Percentiles rank a stretch among this genome's conserved stretches.
Evolutionary conservation across 1,140 invertebrate genomes (phyloP).

Genomic region (Dinothrombium tinctorium): DNA sequence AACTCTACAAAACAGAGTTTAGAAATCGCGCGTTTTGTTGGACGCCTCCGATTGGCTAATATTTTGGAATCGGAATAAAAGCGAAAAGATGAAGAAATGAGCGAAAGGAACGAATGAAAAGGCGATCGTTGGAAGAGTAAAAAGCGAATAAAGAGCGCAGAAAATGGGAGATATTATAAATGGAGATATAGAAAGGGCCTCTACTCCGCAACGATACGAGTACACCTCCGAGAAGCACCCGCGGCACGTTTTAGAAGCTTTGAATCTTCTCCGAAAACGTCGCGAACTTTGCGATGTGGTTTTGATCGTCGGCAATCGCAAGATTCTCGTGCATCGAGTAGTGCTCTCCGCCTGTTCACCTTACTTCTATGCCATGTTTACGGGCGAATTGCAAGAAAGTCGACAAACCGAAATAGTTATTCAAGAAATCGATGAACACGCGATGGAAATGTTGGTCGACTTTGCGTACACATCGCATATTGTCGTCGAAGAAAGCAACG

Average conservation of each 20-base stretch:
- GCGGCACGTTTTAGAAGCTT: constrained; percentile 57
- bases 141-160: no score
- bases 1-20: no score
- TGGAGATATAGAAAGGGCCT: constrained; percentile 11
- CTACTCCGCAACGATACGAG: constrained; percentile 46
- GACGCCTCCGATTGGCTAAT: no score
- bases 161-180: constrained; percentile 12
- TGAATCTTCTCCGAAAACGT: constrained; percentile 55
- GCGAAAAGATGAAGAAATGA: no score
- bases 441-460: constrained; percentile 89
- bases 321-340: constrained; percentile 80
- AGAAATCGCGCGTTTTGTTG: no score
- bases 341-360: constrained; percentile 77
- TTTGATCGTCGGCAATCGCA: constrained; percentile 71
- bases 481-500: constrained; percentile 84
- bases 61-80: no score
- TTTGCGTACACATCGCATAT: constrained; percentile 99
- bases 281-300: constrained; percentile 89
- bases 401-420: constrained; percentile 92
- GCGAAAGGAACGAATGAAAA: no score
- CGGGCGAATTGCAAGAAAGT: constrained; percentile 85
- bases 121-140: no score
- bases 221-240: constrained; percentile 92
- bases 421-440: constrained; percentile 85
- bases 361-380: constrained; percentile 91